phyloP scores from a whole-genome alignment of 2,888 invertebrate genomes.

The Polylopha cassiicola region DNA sequence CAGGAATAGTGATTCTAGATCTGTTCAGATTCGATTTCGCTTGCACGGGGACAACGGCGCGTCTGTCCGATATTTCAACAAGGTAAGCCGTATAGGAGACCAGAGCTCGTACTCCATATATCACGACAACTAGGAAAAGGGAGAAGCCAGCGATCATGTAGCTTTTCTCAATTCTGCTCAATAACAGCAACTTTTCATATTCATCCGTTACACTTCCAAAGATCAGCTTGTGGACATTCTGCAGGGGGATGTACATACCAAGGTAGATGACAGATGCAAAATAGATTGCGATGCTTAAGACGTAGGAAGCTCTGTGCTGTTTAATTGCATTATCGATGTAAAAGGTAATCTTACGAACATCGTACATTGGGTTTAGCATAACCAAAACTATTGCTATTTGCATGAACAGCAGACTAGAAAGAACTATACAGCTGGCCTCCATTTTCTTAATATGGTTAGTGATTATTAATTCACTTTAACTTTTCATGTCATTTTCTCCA shows the following conservation, averaged over 20 bases:
- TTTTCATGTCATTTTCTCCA: no score
- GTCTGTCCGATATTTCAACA: slow-evolving; percentile 33
- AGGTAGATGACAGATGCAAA: slow-evolving; percentile 48
- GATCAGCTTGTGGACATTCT: slow-evolving; percentile 43
- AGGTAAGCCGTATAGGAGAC: slow-evolving; percentile 47
- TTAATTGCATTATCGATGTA: slow-evolving; percentile 35
- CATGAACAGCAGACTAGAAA: slow-evolving; percentile 44
- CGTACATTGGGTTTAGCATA: slow-evolving; percentile 57
- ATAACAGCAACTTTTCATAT: slow-evolving; percentile 42
- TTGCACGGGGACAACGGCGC: no score
- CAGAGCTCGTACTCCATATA: slow-evolving; percentile 48
- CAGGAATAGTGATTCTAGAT: slow-evolving; percentile 23
- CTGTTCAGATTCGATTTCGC: slow-evolving; percentile 24
- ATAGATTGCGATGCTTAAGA: slow-evolving; percentile 34
- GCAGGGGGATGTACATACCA: slow-evolving; percentile 54
- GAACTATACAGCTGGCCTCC: slow-evolving; percentile 45
- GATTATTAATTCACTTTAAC: not conserved
- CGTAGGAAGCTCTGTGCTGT: slow-evolving; percentile 33
- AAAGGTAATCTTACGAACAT: slow-evolving; percentile 42
- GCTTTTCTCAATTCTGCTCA: slow-evolving; percentile 52
- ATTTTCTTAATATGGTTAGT: slow-evolving; percentile 35
- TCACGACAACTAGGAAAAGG: slow-evolving; percentile 52
- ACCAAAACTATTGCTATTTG: slow-evolving; percentile 53
- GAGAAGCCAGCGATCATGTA: slow-evolving; percentile 63
- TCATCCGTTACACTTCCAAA: slow-evolving; percentile 33